Percentiles rank a stretch among this genome's conserved stretches.
phyloP scores from a whole-genome alignment of 1,140 invertebrate species.

The Andrena cerasifolii region DNA sequence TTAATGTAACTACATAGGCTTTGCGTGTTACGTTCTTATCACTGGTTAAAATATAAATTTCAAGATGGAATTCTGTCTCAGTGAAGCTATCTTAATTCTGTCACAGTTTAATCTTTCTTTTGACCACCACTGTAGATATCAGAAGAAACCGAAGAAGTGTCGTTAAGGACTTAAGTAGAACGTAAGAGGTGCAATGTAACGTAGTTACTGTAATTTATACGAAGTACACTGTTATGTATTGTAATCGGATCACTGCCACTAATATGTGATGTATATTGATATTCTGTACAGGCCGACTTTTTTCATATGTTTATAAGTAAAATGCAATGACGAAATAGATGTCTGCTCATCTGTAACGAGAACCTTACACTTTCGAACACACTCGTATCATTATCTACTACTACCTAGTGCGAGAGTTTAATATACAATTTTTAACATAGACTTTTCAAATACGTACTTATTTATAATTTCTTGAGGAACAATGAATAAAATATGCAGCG shows the following conservation, averaged over 20 bases:
- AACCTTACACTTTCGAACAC: not conserved
- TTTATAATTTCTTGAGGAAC: not conserved
- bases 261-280: conserved; percentile 16
- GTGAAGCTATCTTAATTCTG: too few species aligned
- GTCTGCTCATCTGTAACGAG: not conserved
- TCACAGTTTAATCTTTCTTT: too few species aligned
- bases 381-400: too few species aligned
- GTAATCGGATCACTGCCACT: conserved; percentile 18
- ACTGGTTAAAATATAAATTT: too few species aligned
- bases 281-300: conserved; percentile 35
- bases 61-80: too few species aligned
- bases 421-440: too few species aligned
- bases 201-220: conserved; percentile 38
- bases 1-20: too few species aligned
- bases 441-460: not conserved
- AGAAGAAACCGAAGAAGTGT: too few species aligned
- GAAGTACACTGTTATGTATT: not conserved
- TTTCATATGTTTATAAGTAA: conserved; percentile 61
- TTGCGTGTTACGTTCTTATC: too few species aligned
- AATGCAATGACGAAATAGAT: conserved; percentile 26
- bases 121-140: too few species aligned
- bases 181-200: conserved; percentile 39
- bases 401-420: too few species aligned
- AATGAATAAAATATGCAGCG: too few species aligned
- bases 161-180: conserved; percentile 25